A percentile compares a stretch with the other conserved stretches of the same genome.
Conservation (phyloP, 2,797 vertebrate genomes). For the Dermochelys coriacea region DNA sequence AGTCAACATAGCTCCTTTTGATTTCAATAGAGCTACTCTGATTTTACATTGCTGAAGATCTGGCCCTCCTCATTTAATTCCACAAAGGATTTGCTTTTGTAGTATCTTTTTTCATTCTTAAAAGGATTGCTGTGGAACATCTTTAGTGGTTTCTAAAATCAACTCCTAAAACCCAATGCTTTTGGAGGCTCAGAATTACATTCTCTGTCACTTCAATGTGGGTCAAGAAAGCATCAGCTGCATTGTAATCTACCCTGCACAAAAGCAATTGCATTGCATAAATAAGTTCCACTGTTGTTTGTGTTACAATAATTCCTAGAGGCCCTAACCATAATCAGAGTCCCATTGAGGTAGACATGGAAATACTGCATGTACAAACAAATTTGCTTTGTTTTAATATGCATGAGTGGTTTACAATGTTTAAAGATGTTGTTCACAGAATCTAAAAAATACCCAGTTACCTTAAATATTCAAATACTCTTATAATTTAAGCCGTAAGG, state of each 20-base stretch:
- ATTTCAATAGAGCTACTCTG: neutral
- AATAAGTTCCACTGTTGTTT: neutral
- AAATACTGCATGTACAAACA: neutral
- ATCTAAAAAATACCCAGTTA: neutral
- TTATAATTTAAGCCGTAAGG: neutral
- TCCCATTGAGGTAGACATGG: neutral
- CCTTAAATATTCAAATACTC: neutral
- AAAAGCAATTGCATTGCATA: neutral
- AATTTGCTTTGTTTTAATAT: neutral
- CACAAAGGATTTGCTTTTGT: neutral
- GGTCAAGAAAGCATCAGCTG: neutral
- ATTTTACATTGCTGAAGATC: neutral
- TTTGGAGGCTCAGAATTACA: neutral
- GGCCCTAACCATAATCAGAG: neutral
- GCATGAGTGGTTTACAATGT: neutral
- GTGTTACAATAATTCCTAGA: neutral
- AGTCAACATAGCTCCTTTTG: neutral
- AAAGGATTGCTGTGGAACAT: neutral
- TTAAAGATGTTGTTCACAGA: neutral
- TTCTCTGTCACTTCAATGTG: neutral
- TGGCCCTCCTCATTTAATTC: neutral
- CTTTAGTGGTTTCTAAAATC: neutral
- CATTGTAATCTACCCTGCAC: neutral
- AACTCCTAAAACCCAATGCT: neutral
- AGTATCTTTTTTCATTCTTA: neutral